phyloP scores from a whole-genome alignment of 2,888 invertebrate genomes.

The Drosophila quinaria region DNA sequence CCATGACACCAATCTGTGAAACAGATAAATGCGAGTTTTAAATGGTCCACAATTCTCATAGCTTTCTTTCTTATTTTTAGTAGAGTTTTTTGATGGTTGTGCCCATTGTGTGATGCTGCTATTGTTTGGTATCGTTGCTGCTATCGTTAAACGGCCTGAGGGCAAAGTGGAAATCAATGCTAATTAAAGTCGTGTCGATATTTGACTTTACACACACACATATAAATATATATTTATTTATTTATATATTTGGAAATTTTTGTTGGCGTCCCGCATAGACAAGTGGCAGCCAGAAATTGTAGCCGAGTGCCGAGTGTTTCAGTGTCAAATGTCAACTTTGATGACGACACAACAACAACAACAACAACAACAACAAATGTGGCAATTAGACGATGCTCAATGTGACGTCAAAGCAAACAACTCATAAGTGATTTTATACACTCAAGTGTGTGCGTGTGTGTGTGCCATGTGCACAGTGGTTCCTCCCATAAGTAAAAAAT shows the following conservation, averaged over 20 bases:
- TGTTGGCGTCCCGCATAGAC: slow-evolving; percentile 64
- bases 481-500: no score
- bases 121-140: slow-evolving; percentile 1
- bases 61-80: neutral
- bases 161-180: slow-evolving; percentile 74
- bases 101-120: slow-evolving; percentile 15
- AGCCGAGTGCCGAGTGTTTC: slow-evolving; percentile 38
- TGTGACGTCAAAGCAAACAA: slow-evolving; percentile 65
- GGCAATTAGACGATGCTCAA: slow-evolving; percentile 56
- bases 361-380: slow-evolving; percentile 54
- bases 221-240: neutral
- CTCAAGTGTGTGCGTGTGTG: neutral
- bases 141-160: slow-evolving; percentile 48
- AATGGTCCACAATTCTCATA: neutral
- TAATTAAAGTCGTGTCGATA: slow-evolving; percentile 67
- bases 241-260: slow-evolving; percentile 47
- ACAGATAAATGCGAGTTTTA: slow-evolving; percentile 6
- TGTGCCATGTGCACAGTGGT: no score
- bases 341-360: slow-evolving; percentile 54
- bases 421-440: slow-evolving; percentile 29
- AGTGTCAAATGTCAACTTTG: slow-evolving; percentile 76
- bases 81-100: neutral
- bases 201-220: slow-evolving; percentile 34
- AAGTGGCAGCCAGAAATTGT: slow-evolving; percentile 45
- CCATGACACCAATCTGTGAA: slow-evolving; percentile 10